phyloP scores from a whole-genome alignment of 1,140 invertebrate genomes.

The Thaumatotibia leucotreta region DNA sequence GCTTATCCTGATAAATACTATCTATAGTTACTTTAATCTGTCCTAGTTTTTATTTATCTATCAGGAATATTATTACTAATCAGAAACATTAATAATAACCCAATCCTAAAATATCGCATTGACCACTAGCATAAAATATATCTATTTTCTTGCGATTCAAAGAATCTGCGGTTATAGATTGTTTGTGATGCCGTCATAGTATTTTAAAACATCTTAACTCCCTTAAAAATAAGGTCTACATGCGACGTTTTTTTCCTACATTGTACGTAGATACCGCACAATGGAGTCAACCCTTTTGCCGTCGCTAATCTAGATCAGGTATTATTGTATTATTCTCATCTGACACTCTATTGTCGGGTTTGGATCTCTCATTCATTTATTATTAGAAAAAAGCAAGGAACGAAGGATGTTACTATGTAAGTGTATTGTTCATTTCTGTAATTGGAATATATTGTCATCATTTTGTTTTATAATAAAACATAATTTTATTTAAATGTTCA shows the following conservation, averaged over 20 bases:
- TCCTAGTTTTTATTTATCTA: too few relatives aligned
- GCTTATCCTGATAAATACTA: too few relatives aligned
- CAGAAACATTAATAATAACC: too few relatives aligned
- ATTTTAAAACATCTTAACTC: neutral
- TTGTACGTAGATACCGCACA: constrained; percentile 6
- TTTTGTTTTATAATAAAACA: too few relatives aligned
- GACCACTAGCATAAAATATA: neutral
- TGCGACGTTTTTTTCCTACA: neutral
- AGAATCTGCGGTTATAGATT: constrained; percentile 15
- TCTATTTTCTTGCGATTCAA: constrained; percentile 18
- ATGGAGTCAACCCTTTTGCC: constrained; percentile 16
- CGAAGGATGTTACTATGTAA: too few relatives aligned
- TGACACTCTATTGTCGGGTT: constrained; percentile 25
- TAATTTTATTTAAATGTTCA: too few relatives aligned
- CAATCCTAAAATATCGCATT: too few relatives aligned
- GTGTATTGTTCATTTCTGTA: too few relatives aligned
- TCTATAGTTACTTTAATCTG: too few relatives aligned
- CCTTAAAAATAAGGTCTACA: neutral
- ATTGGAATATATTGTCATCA: too few relatives aligned
- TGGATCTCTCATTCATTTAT: constrained; percentile 40
- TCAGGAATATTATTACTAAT: too few relatives aligned
- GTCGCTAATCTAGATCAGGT: constrained; percentile 22
- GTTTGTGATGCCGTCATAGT: neutral
- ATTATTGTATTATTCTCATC: constrained; percentile 19
- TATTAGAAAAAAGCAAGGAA: constrained; percentile 34